Percentiles rank a stretch among this genome's conserved stretches.
phyloP scores from a whole-genome alignment of 1,140 invertebrate species.

The Pseudomyrmex flavicornis region DNA sequence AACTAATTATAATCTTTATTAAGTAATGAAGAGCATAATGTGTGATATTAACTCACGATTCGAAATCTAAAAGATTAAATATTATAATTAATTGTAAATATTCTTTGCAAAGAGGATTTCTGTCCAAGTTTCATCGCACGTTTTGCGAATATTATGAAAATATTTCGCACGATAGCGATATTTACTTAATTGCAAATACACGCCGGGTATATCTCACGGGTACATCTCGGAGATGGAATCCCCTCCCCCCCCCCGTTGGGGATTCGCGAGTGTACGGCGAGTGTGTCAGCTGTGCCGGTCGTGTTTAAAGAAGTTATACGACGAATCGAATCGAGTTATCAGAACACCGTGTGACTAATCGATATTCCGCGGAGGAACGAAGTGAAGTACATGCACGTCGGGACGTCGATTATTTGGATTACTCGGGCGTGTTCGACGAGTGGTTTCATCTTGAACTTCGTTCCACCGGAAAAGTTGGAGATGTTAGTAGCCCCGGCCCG shows the following conservation, averaged over 20 bases:
- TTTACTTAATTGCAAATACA: too few relatives aligned
- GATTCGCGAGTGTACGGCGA: background rate
- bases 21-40: slow-evolving; percentile 1
- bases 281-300: background rate
- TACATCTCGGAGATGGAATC: background rate
- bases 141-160: too few relatives aligned
- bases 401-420: slow-evolving; percentile 72
- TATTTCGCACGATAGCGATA: too few relatives aligned
- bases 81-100: slow-evolving; percentile 15
- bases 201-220: too few relatives aligned
- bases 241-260: background rate
- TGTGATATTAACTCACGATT: too few relatives aligned
- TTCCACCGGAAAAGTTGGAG: slow-evolving; percentile 68
- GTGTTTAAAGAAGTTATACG: slow-evolving; percentile 62
- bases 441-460: slow-evolving; percentile 74
- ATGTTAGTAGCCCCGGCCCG: slow-evolving; percentile 62
- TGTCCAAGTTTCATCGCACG: too few relatives aligned
- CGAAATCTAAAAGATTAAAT: slow-evolving; percentile 9
- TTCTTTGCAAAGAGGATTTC: background rate
- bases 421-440: slow-evolving; percentile 67
- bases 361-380: slow-evolving; percentile 62
- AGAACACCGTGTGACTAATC: slow-evolving; percentile 51
- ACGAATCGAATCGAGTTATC: slow-evolving; percentile 32
- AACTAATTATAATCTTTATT: background rate
- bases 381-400: slow-evolving; percentile 48